Evolutionary conservation across 2,113 vertebrate species (phyloP).

Genomic region (Excalfactoria chinensis): DNA sequence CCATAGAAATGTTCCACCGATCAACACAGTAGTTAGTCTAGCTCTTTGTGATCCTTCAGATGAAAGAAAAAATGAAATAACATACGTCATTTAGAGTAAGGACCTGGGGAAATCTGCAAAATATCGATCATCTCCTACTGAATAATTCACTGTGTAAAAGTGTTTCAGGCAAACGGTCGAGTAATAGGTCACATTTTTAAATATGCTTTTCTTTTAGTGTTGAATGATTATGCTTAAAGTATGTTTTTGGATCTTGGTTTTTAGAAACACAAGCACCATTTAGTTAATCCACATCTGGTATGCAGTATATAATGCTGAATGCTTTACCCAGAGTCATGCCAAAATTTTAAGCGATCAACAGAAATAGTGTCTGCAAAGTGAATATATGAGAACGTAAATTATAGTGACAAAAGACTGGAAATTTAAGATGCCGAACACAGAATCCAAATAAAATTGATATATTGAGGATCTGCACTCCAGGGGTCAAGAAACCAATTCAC

Average conservation of each 20-base stretch:
- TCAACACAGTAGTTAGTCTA: neutral
- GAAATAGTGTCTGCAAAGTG: neutral
- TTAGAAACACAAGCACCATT: neutral
- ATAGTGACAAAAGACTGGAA: neutral
- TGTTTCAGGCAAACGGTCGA: neutral
- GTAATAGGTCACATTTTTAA: neutral
- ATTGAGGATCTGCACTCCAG: neutral
- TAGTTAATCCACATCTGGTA: slow-evolving; percentile 15
- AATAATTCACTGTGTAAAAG: neutral
- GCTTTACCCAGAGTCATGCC: neutral
- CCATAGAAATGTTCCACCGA: neutral
- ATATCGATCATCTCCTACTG: neutral
- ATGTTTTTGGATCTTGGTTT: slow-evolving; percentile 20
- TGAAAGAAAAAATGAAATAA: neutral
- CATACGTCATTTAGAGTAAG: neutral
- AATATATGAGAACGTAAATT: neutral
- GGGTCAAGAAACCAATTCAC: neutral
- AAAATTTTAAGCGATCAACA: neutral
- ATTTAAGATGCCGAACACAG: neutral
- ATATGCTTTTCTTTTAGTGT: neutral
- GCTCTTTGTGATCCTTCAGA: neutral
- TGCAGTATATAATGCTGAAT: neutral
- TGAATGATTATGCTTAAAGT: neutral
- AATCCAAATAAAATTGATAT: neutral
- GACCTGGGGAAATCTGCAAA: neutral